These are phyloP conservation scores for Tetrao urogallus DNA, from an alignment of 2,113 vertebrate species.

Conservation along the genomic window DNA sequence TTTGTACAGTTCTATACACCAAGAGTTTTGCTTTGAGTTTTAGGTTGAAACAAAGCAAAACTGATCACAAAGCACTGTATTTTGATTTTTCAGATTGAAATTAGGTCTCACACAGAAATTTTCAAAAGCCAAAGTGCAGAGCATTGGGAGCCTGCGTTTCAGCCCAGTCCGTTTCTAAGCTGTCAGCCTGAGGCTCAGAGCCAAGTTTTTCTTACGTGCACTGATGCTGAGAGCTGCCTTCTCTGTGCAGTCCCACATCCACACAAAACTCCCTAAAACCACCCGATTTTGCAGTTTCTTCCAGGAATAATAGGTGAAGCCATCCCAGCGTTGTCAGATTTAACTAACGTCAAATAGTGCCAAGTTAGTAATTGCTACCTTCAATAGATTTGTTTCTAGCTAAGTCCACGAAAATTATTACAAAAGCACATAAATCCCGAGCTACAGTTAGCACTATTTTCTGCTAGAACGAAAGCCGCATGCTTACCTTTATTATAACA, in stretches of 20 bases:
- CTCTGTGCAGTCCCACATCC: neutral
- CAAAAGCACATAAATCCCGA: neutral
- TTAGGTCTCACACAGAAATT: neutral
- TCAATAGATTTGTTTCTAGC: neutral
- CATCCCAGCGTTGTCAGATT: neutral
- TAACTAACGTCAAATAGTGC: neutral
- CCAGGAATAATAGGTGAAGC: neutral
- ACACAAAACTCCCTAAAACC: neutral
- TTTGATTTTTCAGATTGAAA: slow-evolving; percentile 43
- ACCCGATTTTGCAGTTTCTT: neutral
- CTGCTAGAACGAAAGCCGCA: neutral
- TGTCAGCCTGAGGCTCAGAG: neutral
- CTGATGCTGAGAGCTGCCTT: neutral
- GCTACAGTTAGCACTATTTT: neutral
- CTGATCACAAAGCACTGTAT: neutral
- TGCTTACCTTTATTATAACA: neutral
- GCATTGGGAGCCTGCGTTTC: neutral
- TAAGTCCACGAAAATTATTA: neutral
- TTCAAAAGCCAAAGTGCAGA: neutral
- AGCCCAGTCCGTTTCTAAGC: neutral
- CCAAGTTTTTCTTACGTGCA: neutral
- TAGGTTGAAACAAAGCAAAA: slow-evolving; percentile 49
- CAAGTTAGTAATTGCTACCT: neutral
- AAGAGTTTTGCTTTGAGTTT: slow-evolving; percentile 58
- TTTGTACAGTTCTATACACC: neutral